Base-by-base conservation (phyloP, 2,888 invertebrate species). In the Dascillus cervinus region DNA sequence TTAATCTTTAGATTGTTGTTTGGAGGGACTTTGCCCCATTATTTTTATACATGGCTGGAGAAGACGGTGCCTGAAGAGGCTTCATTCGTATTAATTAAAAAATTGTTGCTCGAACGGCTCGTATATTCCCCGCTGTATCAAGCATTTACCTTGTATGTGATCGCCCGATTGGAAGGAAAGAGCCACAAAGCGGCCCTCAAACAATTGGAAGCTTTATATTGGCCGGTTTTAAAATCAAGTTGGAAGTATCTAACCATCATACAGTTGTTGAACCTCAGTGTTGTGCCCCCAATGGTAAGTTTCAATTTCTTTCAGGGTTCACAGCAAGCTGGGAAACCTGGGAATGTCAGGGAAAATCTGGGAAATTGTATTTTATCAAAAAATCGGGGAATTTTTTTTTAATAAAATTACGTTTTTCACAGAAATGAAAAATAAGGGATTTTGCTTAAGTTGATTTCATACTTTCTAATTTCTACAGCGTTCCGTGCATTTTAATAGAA, bases 1-100 rank as follows among this genome's bases (percentile, higher is more conserved):
- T n/a, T n/a, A n/a, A 51, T n/a, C n/a, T 60, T 22, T 62, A 84
- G 85, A 26, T 66, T 87, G 23, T 52, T 84, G n/a, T 85, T 87
- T 60, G 86, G 85, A 31, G 87, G 87, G 13, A 73, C 81, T 2
- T 65, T 86, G 3, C 86, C 87, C 1, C 86, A 87, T 60, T 83
- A 76, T 53, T 86, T 87, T 59, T 85, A 83, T 53, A 67, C 69
- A 41, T 65, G 72, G 17, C 53, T 82, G 24, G 82, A 82, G 43
- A 64, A 65, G 28, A 44, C 75, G 15, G 72, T 82, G 34, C 71
- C 77, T 1, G 71, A 74, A 39, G 73, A 75, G 34, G 61, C 62
- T 1, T 53, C 60, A 4, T 54, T 61, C 42, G 53, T 51, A 6
- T 54, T 72, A 11, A 67, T 73, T 4, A 75, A 75, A 51, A 75